Evolutionary conservation across 1,140 invertebrate genomes (phyloP), one percentile per base, ranked within the genome.

Genomic region (Drosophila pallidifrons): DNA sequence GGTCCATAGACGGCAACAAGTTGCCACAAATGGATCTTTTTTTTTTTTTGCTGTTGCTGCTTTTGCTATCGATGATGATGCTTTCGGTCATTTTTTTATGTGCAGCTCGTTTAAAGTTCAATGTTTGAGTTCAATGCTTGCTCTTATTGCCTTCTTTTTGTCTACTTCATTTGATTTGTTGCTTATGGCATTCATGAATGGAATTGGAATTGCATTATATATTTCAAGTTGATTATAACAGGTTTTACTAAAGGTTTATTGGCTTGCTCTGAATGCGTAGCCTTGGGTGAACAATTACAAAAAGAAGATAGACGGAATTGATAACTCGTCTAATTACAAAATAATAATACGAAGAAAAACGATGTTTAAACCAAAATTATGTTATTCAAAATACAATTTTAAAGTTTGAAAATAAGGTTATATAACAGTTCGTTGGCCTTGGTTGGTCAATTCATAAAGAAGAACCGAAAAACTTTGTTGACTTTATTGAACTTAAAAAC

Each of bases 111-210:
- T 57, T 64, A 51, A 64, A 65, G 81, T 83, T 83, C 79, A 83
- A 47, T 60, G 77, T 41, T 77, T 75, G 81, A 77, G 81, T 85
- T 83, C 81, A 83, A 85, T 83, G 81, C 38, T 32, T 7, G 32
- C 30, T 15, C 32, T 67, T 46, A 13, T 28, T 70, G 10, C 11
- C 38, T 7, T 63, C 11, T 16, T 58, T 20, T 52, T 68, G n/a
- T 13, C 41, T 13, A 43, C 5, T 43, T 49, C 47, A 49, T 49
- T 10, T 10, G 8, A 49, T 49, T 10, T 10, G 8, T 16, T 25
- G 20, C 15, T 25, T 49, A 10, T 8, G 47, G 5, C 15, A 20
- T 25, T 11, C 16, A 25, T 49, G 8, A 11, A 25, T 49, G 47
- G 47, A 11, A 20, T 25, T 49, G 47, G 47, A 11, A 20, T 25